phyloP scores from a whole-genome alignment of 2,888 invertebrate genomes.

The Amphipyra berbera region DNA sequence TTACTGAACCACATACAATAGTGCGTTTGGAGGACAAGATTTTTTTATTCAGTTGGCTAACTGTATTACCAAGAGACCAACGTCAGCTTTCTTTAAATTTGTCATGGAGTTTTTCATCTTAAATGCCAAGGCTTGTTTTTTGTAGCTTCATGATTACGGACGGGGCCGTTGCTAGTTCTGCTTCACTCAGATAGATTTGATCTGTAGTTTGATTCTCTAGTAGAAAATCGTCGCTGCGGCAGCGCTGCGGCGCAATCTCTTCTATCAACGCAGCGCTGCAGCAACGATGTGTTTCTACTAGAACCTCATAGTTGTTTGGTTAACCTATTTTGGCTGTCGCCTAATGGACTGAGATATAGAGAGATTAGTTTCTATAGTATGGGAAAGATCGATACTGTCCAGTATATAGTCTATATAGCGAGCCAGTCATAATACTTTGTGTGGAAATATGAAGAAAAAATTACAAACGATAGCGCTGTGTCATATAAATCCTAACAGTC shows the following conservation, averaged over 20 bases:
- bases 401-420: no score
- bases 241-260: no score
- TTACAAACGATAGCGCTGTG: no score
- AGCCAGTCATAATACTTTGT: no score
- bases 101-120: conserved; percentile 35
- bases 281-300: no score
- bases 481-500: background rate
- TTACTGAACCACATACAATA: conserved; percentile 15
- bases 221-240: no score
- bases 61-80: conserved; percentile 30
- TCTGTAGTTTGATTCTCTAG: background rate
- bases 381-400: background rate
- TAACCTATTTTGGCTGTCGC: background rate
- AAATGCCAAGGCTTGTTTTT: conserved; percentile 49
- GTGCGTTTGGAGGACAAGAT: conserved; percentile 33
- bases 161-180: conserved; percentile 39
- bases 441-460: no score
- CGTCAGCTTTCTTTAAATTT: conserved; percentile 48
- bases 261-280: no score
- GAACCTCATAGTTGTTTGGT: no score
- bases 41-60: conserved; percentile 34
- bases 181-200: conserved; percentile 18
- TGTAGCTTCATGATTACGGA: conserved; percentile 45
- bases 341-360: no score
- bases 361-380: background rate